Evolutionary conservation across 2,113 vertebrate genomes (phyloP), one percentile per base, ranked within the genome.

Genomic region (Ptilorrhoa leucosticta): DNA sequence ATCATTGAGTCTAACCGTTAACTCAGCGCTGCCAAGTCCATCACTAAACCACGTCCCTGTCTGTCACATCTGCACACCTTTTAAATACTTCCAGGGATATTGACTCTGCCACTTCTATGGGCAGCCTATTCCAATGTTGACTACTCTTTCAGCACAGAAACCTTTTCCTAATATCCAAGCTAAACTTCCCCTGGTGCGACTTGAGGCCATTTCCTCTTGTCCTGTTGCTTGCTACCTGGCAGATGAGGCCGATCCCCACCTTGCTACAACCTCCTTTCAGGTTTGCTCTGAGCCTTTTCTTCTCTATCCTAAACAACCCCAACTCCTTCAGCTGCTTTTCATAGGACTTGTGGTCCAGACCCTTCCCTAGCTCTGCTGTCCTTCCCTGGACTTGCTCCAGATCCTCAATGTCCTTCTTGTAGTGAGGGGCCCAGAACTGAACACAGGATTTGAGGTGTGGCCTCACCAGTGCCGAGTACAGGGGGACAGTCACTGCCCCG

Each of bases 401-500:
- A 3, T 1, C 7, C 42, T 56, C 56, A 56, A 1, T 24, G 15
- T 33, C 31, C 19, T 54, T 54, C 54, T 19, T 27, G 30, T 1
- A 27, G 47, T 22, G 26, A 61, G 22, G 6, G 7, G 27, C 15
- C 31, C 48, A 42, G 5, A 70, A 42, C 10, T 42, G 27, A 33
- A 22, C 21, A 61, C 3, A 19, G 17, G 4, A 48, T 35, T 28
- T 13, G 18, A 63, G 21, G 15, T 48, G 24, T 7, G 7, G 8
- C 23, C 27, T 39, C 60, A 65, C 8, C 21, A 39, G 7, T 24
- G 35, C n/a, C 0, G 0, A 27, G 10, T 8, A 37, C 40, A 54
- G 26, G 7, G 6, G 10, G 3, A 28, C 2, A 27, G 16, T 75
- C 14, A 0, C 9, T 40, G n/a, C 6, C 16, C 47, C 31, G 8